Base-by-base conservation (phyloP, 2,888 invertebrate species). In the Ditula angustiorana region DNA sequence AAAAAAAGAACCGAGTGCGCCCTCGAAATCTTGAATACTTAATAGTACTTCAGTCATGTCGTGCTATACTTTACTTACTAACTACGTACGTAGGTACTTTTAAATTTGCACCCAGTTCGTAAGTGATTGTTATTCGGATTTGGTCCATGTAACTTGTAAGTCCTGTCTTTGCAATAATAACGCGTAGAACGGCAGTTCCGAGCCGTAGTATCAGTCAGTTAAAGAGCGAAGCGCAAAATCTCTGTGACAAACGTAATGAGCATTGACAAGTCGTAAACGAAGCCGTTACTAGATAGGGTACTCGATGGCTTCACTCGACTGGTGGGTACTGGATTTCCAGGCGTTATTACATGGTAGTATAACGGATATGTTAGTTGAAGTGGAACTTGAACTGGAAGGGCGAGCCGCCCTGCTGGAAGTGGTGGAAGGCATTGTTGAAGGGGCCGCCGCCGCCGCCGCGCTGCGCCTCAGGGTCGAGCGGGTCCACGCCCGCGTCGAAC, bases 311-410 rank as follows among this genome's bases (percentile, higher is more conserved):
- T 41, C 41, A 19, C 41, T 19, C 41, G 41, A 16, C 16, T 2
- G 19, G 13, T 37, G 19, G 41, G 41, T 19, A 41, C 41, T 33
- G 35, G 35, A 16, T 37, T 1, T 41, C 41, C 2, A n/a, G 46
- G 46, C 46, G 46, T 41, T 19, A 41, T 8, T 41, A 19, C 35
- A 37, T 8, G 10, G 28, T 49, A 26, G 13, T 21, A 26, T 26
- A 10, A 11, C 26, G 19, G 52, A 52, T 24, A 60, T 53, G 52
- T 52, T 95, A 97, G 93, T 98, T 98, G 91, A 98, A 99, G 92
- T 99, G 98, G 94, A 99, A 99, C 93, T 98, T 98, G 93, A 99
- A 99, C 88, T 98, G 97, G 95, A 98, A 99, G 86, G 97, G 97
- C 3, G 63, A 63, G 82, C 97, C 97, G 69, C 97, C 97, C 83